Evolutionary conservation across 2,888 invertebrate genomes (phyloP).

Genomic region (Xylota segnis): DNA sequence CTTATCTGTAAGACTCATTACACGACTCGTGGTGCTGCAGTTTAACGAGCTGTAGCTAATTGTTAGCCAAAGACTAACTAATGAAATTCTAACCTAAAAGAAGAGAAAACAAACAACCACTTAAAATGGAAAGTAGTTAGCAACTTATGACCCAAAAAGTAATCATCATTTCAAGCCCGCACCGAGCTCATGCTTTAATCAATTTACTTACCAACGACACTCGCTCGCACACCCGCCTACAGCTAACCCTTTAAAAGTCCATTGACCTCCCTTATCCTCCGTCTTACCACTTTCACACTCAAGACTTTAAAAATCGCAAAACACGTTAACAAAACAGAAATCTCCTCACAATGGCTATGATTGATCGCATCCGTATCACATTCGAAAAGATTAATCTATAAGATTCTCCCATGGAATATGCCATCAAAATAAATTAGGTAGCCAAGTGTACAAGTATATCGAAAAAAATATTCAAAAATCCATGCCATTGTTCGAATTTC

Average conservation of each 20-base stretch:
- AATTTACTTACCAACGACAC: not conserved
- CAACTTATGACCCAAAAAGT: not conserved
- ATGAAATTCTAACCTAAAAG: not conserved
- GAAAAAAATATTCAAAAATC: conserved; percentile 34
- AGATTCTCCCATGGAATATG: conserved; percentile 64
- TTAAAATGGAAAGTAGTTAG: not conserved
- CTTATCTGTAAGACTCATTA: no score
- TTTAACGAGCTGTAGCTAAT: no score
- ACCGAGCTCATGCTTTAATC: not conserved
- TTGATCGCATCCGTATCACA: conserved; percentile 69
- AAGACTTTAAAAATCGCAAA: conserved; percentile 19
- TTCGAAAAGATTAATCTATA: conserved; percentile 62
- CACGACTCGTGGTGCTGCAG: no score
- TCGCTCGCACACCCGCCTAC: not conserved
- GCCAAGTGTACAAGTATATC: conserved; percentile 41
- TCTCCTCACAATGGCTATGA: conserved; percentile 54
- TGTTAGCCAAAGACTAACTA: no score
- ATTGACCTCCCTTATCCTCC: conserved; percentile 42
- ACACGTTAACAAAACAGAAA: conserved; percentile 12
- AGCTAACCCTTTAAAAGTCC: conserved; percentile 35
- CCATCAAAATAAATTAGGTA: conserved; percentile 61
- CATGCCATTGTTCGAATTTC: conserved; percentile 60
- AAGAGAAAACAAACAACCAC: not conserved
- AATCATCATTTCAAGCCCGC: not conserved
- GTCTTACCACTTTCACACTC: conserved; percentile 51